Evolutionary conservation across 1,140 invertebrate genomes (phyloP), one percentile per base, ranked within the genome.

Genomic region (Bicyclus anynana): DNA sequence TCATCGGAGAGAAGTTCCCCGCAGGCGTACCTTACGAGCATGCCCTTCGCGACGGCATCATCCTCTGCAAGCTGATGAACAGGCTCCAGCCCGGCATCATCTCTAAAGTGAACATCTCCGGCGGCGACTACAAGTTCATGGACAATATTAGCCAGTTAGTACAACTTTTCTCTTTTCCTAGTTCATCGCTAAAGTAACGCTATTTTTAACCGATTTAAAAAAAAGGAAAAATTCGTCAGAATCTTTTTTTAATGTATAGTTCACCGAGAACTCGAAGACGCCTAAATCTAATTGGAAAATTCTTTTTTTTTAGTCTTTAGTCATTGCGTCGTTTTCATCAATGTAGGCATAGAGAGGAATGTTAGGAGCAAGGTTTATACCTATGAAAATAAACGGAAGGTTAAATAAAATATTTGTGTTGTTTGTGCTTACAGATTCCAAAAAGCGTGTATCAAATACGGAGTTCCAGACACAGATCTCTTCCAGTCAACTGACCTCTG

Each of bases 401-500:
- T n/a, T n/a, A n/a, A n/a, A n/a, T n/a, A n/a, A n/a, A n/a, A n/a
- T n/a, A n/a, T n/a, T n/a, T n/a, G n/a, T n/a, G n/a, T n/a, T 33
- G 7, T 33, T 12, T 50, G 9, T 29, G n/a, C 40, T 87, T 89
- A 63, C 75, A 95, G 96, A 67, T 98, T 99, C 89, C 95, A 97
- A 81, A 94, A 95, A 68, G 96, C 96, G 0, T 92, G 95, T 65
- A 93, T 94, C 46, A 92, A 92, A 40, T 97, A 98, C 71, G 97
- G 97, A 7, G 96, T 98, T 2, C 91, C 94, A 6, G 95, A 97
- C 67, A 92, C 94, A 4, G 97, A 99, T 76, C 91, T 97, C 1
- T 99, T 99, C 92, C 97, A 98, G 87, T 97, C 97, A 0, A 96
- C 97, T 5, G 97, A 98, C 80, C 90, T 99, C 4, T 98, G 93